Evolutionary conservation across 2,113 vertebrate genomes (phyloP), one percentile per base, ranked within the genome.

Genomic region (Orcinus orca): DNA sequence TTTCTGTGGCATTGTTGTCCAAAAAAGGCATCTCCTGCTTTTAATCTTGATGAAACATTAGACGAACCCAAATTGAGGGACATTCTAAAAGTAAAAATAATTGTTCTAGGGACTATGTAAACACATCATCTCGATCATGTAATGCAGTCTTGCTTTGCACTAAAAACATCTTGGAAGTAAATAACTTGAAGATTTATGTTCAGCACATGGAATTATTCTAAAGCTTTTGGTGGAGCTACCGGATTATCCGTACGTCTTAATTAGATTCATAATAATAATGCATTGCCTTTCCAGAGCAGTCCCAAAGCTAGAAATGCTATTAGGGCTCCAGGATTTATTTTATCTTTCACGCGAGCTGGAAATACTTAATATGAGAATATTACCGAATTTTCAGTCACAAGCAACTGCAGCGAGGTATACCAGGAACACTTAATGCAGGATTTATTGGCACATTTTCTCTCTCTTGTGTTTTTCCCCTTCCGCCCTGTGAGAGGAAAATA

Each of bases 221-320:
- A 58, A 94, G 70, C 26, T 67, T 93, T 79, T 76, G 77, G 62
- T 55, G 82, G 67, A 79, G 23, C 26, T 7, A 11, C 26, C 67
- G 88, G 8, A 76, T 74, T 82, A 50, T 70, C 31, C 47, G 11
- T 74, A 55, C 70, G 81, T 87, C 67, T 93, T 96, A 84, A 44
- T 36, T 85, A 93, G 84, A 93, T 58, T 77, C 71, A 26, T 50
- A 68, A 41, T 90, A 70, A 55, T 73, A 90, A 90, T 25, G n/a
- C 81, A 36, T 20, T 82, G 47, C 29, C 17, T 79, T 92, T 76
- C 47, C 81, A 81, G 88, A 88, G 47, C 47, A 68, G 60, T 50
- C 73, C 81, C 33, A 63, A 88, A 81, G 41, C 65, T 77, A 60
- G 47, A 83, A 74, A 90, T 88, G 62, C 36, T 60, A 23, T 71